Evolutionary conservation across 2,888 invertebrate genomes (phyloP), one percentile per base, ranked within the genome.

Genomic region (Melinaea marsaeus): DNA sequence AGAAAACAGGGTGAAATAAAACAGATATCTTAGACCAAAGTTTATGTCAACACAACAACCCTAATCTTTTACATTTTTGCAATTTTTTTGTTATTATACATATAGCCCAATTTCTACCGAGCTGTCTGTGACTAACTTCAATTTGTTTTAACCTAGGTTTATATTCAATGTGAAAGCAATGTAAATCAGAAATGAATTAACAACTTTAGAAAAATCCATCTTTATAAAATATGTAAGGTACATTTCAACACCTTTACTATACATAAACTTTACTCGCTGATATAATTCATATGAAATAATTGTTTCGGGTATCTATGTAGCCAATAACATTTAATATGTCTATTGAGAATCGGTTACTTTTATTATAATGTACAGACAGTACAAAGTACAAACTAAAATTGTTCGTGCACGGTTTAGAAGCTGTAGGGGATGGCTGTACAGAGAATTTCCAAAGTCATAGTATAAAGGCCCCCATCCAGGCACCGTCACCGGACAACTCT

Each of bases 51-150:
- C 79, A 84, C 73, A 79, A 73, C 75, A 84, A 86, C 87, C 81
- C 75, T 71, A 85, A 87, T 77, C 85, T 74, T 85, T 84, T 83
- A 79, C 74, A 80, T 88, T 89, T 22, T 88, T 86, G 75, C 83
- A 83, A 84, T 87, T 88, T 89, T 90, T 87, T 83, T 84, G 58
- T 85, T 88, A 83, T 84, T 83, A 84, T 87, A 88, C 84, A 88
- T 79, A 80, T 80, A 83, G 84, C 90, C 85, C 87, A 67, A 69
- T 74, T 79, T 76, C 79, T 85, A 81, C 73, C 74, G 85, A 88
- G 88, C 86, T 77, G 79, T 75, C 77, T 76, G 81, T 86, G 86
- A 88, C 90, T 88, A 88, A 84, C 73, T 77, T 83, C 75, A 72
- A 71, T 77, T 80, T 75, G 57, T 70, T 81, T 79, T 78, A 78